These are phyloP conservation scores for Oppia nitens DNA, from an alignment of 1,140 invertebrate genomes.

Conservation along the genomic window DNA sequence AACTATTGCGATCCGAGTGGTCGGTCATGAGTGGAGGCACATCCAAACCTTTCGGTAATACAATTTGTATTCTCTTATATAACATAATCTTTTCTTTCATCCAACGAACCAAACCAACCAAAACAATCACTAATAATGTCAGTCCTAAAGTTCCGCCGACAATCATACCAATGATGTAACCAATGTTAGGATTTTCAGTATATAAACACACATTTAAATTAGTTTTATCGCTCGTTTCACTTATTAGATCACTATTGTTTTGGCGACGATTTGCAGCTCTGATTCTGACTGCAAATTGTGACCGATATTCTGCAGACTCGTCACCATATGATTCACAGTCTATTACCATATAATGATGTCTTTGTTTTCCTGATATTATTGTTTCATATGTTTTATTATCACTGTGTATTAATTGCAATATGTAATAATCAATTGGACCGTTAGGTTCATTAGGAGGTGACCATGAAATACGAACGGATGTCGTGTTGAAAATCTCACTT, in stretches of 20 bases:
- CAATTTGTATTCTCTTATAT: not conserved
- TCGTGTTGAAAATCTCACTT: not conserved
- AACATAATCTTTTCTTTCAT: not conserved
- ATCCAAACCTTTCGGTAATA: not conserved
- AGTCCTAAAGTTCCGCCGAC: slow-evolving; percentile 15
- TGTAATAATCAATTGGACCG: slow-evolving; percentile 11
- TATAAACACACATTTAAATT: slow-evolving; percentile 4
- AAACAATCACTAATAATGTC: slow-evolving; percentile 9
- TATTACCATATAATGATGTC: slow-evolving; percentile 3
- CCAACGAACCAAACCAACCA: slow-evolving; percentile 14
- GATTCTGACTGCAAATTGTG: not conserved
- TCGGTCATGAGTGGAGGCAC: not conserved
- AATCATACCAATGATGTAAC: slow-evolving; percentile 12
- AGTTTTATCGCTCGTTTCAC: slow-evolving; percentile 4
- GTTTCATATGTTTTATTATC: not conserved
- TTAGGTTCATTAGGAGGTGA: slow-evolving; percentile 6
- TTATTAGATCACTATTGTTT: not conserved
- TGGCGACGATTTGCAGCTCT: slow-evolving; percentile 9
- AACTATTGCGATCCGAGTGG: not conserved
- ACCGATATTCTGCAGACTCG: not conserved
- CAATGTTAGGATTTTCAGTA: slow-evolving; percentile 8
- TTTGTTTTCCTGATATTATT: not conserved
- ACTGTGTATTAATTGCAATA: not conserved
- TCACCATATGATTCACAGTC: not conserved
- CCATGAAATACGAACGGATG: slow-evolving; percentile 12